phyloP scores from a whole-genome alignment of 2,797 vertebrate genomes.

The Sylvilagus floridanus region DNA sequence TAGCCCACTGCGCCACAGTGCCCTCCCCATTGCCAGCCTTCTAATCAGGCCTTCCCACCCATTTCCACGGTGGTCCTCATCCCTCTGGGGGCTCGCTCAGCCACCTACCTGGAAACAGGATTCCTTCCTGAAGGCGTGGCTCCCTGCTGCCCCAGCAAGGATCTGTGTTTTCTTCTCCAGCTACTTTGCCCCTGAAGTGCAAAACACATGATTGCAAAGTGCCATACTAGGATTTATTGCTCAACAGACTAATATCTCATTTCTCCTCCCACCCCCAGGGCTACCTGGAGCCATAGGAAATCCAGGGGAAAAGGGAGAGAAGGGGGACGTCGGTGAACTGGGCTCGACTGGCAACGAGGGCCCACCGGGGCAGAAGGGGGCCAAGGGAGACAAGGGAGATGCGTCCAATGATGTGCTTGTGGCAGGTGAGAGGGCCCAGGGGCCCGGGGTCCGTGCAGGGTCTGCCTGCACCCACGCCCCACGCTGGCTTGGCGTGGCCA shows the following conservation, averaged over 20 bases:
- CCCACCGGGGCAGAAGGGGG: slow-evolving; percentile 90
- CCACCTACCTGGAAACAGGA: background rate
- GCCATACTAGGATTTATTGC: background rate
- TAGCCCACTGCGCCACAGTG: no score
- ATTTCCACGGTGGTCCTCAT: background rate
- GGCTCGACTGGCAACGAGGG: slow-evolving; percentile 90
- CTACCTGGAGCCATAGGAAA: slow-evolving; percentile 87
- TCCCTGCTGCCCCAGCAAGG: background rate
- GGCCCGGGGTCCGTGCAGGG: background rate
- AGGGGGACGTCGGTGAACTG: slow-evolving; percentile 88
- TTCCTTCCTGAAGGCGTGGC: background rate
- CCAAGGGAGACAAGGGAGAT: slow-evolving; percentile 91
- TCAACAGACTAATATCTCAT: background rate
- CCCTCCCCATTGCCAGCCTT: background rate
- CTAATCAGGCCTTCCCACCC: background rate
- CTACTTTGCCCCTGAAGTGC: background rate
- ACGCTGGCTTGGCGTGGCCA: background rate
- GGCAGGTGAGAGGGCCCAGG: slow-evolving; percentile 87
- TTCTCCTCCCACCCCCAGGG: slow-evolving; percentile 77
- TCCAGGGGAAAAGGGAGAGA: slow-evolving; percentile 86
- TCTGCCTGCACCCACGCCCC: background rate
- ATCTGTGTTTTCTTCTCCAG: background rate
- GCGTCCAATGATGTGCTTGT: slow-evolving; percentile 91
- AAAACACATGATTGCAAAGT: background rate
- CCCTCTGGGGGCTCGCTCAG: background rate